Evolutionary conservation across 2,888 invertebrate species (phyloP).

Genomic region (Trissolcus brochymenae): DNA sequence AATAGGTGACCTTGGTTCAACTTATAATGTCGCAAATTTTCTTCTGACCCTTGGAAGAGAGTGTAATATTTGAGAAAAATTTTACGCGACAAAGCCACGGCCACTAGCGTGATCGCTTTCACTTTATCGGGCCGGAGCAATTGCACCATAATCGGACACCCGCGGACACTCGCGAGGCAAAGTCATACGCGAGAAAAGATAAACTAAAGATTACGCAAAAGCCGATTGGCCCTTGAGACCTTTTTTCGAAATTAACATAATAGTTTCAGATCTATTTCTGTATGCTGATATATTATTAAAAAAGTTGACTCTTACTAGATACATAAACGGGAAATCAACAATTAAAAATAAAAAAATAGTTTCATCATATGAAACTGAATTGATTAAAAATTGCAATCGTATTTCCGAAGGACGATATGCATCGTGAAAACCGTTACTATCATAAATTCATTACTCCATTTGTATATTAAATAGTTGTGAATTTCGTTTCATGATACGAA

Average conservation of each 20-base stretch:
- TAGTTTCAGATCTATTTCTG: constrained; percentile 32
- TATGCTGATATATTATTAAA: too few species aligned
- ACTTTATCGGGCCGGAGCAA: constrained; percentile 39
- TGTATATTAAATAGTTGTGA: constrained; percentile 9
- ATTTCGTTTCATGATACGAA: constrained; percentile 12
- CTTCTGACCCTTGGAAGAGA: constrained; percentile 7
- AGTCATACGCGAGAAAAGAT: constrained; percentile 41
- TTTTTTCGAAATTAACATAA: constrained; percentile 37
- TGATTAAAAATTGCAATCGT: constrained; percentile 31
- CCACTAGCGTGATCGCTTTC: constrained; percentile 49
- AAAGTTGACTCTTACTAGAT: too few species aligned
- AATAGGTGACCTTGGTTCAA: not conserved
- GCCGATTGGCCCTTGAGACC: constrained; percentile 41
- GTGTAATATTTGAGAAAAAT: constrained; percentile 10
- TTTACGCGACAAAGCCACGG: constrained; percentile 46
- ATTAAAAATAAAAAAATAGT: not conserved
- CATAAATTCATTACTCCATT: constrained; percentile 22
- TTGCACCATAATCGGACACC: constrained; percentile 45
- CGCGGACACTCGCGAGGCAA: constrained; percentile 32
- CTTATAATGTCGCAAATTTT: constrained; percentile 8
- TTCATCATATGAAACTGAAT: constrained; percentile 1
- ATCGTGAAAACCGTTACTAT: constrained; percentile 9
- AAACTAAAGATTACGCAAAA: constrained; percentile 42
- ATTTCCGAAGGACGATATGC: constrained; percentile 17
- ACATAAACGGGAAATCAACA: too few species aligned